phyloP scores from a whole-genome alignment of 2,888 invertebrate genomes.

The Morpho helenor region DNA sequence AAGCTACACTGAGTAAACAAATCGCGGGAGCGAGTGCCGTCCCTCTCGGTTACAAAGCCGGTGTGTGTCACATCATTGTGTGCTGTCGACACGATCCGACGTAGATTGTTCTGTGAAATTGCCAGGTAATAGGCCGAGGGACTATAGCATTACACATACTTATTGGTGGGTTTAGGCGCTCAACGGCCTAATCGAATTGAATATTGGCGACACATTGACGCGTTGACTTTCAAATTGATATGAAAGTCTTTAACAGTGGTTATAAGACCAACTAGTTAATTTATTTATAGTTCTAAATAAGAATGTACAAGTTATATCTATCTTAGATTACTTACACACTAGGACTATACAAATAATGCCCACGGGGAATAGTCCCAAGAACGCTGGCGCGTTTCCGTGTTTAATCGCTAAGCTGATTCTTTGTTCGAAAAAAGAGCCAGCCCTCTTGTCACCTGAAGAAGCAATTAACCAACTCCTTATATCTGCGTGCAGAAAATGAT shows the following conservation, averaged over 20 bases:
- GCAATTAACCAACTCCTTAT: too few species aligned
- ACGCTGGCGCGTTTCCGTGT: too few species aligned
- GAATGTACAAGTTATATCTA: too few species aligned
- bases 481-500: too few species aligned
- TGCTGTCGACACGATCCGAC: slow-evolving; percentile 67
- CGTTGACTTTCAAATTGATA: slow-evolving; percentile 38
- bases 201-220: slow-evolving; percentile 55
- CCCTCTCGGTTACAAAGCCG: slow-evolving; percentile 65
- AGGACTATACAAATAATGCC: too few species aligned
- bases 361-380: too few species aligned
- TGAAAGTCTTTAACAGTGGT: neutral
- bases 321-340: too few species aligned
- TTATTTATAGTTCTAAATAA: too few species aligned
- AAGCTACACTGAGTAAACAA: slow-evolving; percentile 78
- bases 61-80: slow-evolving; percentile 69
- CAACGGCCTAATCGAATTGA: slow-evolving; percentile 70
- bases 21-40: slow-evolving; percentile 65
- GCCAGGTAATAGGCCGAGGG: slow-evolving; percentile 78
- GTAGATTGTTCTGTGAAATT: slow-evolving; percentile 79
- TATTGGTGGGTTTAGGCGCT: slow-evolving; percentile 69
- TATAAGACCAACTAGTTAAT: too few species aligned
- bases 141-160: slow-evolving; percentile 76
- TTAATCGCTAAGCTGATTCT: too few species aligned
- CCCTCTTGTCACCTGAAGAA: too few species aligned
- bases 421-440: too few species aligned